Conservation (phyloP, 1,140 invertebrate species). For the Diorhabda carinulata region DNA sequence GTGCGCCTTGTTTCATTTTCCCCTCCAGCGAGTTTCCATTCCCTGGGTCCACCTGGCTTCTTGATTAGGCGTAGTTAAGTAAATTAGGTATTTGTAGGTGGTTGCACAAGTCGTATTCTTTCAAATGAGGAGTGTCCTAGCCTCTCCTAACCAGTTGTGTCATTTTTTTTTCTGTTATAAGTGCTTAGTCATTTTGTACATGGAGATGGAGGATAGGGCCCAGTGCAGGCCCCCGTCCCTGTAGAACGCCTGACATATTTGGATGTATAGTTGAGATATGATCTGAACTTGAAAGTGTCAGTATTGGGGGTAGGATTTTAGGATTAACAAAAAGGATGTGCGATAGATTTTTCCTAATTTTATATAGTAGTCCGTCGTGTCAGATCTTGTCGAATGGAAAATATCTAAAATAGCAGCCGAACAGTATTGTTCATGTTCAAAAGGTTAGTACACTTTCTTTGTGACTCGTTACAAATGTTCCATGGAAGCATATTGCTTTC, state of each 20-base stretch:
- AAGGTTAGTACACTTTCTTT: neutral
- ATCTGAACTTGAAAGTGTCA: neutral
- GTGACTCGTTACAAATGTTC: neutral
- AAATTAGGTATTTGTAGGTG: too few species aligned
- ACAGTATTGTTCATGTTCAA: neutral
- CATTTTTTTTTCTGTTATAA: too few species aligned
- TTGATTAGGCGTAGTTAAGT: too few species aligned
- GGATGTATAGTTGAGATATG: neutral
- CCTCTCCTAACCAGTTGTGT: too few species aligned
- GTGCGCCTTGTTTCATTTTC: too few species aligned
- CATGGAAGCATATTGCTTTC: neutral
- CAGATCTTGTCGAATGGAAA: neutral
- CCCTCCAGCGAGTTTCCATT: too few species aligned
- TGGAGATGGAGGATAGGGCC: too few species aligned
- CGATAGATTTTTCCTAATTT: neutral
- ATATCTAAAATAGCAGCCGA: neutral
- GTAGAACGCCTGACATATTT: neutral
- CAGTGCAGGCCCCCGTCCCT: neutral
- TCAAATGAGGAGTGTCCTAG: too few species aligned
- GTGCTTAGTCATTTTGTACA: too few species aligned
- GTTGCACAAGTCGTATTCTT: too few species aligned
- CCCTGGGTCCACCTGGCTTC: too few species aligned
- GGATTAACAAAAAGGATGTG: neutral
- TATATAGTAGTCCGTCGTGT: neutral
- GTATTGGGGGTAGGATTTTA: neutral